Conservation (phyloP, 2,888 invertebrate species). For the Aplocera efformata region DNA sequence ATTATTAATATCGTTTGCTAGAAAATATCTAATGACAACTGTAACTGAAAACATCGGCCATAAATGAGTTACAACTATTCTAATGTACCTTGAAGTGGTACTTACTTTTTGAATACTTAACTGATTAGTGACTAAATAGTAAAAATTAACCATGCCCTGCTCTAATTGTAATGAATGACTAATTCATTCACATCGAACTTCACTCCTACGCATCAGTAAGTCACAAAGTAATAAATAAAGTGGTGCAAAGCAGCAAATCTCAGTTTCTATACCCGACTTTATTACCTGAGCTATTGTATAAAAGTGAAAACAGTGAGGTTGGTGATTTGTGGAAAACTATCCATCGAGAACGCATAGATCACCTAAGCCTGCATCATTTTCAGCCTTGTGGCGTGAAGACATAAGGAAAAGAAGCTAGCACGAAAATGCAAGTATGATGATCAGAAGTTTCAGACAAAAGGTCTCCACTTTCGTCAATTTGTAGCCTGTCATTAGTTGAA, state of each 20-base stretch:
- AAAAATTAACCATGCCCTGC: neutral
- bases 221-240: constrained; percentile 28
- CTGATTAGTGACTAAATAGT: too few species aligned
- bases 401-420: neutral
- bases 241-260: too few species aligned
- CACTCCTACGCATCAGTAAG: constrained; percentile 39
- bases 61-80: too few species aligned
- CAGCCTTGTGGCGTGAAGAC: neutral
- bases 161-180: constrained; percentile 8
- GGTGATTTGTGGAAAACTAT: too few species aligned
- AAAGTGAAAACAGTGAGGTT: constrained; percentile 21
- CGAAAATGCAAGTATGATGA: constrained; percentile 1
- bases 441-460: constrained; percentile 40
- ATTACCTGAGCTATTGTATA: too few species aligned
- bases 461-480: constrained; percentile 57
- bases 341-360: neutral
- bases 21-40: too few species aligned
- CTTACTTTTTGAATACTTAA: too few species aligned
- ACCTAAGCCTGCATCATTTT: neutral
- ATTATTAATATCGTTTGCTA: too few species aligned
- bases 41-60: too few species aligned
- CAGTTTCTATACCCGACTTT: too few species aligned
- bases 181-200: constrained; percentile 15
- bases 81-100: too few species aligned
- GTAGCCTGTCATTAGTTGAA: constrained; percentile 60